Percentiles rank a stretch among this genome's conserved stretches.
phyloP scores from a whole-genome alignment of 2,113 vertebrate species.

The Cephalopterus ornatus region DNA sequence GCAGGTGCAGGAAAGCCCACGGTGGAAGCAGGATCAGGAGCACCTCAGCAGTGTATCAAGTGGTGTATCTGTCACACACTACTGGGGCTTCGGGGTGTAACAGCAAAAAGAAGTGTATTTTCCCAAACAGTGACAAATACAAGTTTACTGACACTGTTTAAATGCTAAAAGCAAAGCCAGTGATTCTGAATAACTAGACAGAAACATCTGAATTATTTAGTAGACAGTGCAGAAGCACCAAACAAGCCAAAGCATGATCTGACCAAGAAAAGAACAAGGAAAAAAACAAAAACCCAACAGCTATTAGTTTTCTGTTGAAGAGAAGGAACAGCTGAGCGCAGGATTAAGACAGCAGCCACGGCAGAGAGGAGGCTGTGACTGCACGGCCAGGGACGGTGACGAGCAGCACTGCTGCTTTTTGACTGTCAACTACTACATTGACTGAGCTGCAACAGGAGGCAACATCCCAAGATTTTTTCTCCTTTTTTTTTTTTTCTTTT shows the following conservation, averaged over 20 bases:
- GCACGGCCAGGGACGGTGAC: not conserved
- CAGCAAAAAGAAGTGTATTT: not conserved
- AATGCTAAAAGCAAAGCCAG: not conserved
- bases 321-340: not conserved
- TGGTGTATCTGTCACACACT: not conserved
- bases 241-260: slow-evolving; percentile 7
- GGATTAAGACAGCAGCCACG: not conserved
- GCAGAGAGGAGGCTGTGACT: no score
- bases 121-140: not conserved
- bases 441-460: not conserved
- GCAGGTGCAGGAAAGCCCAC: not conserved
- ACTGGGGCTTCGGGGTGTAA: not conserved
- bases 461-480: not conserved
- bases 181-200: not conserved
- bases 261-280: not conserved
- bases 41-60: not conserved
- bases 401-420: not conserved
- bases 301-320: not conserved
- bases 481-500: not conserved
- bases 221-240: not conserved
- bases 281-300: not conserved
- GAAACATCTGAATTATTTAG: slow-evolving; percentile 47
- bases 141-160: not conserved
- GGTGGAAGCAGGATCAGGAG: not conserved
- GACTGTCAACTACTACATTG: not conserved